Evolutionary conservation across 2,113 vertebrate species (phyloP), one percentile per base, ranked within the genome.

Genomic region (Gulo gulo): DNA sequence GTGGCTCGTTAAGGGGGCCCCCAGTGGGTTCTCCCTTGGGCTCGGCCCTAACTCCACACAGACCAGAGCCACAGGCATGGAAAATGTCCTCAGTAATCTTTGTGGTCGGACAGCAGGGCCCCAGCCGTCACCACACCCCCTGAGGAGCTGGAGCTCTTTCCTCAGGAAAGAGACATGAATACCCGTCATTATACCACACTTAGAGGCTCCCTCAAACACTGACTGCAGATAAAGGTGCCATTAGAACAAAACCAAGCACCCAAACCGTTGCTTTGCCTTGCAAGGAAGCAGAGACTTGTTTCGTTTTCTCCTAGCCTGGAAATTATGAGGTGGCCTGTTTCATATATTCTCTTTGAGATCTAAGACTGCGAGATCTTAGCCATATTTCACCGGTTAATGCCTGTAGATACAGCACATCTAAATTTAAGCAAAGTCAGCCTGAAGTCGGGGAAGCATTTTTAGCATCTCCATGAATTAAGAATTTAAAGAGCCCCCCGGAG

Each of bases 71-170:
- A 97, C 92, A 97, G 86, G 79, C 97, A 90, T 74, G 91, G 95
- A 82, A 88, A 95, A 67, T 74, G 82, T 82, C 93, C 96, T 97
- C 73, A 81, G 97, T 91, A 81, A 97, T 94, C 91, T 90, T 45
- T 97, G 97, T 95, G 97, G 97, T 97, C 86, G 34, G 88, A 96
- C 97, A 97, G 92, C 84, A 79, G 95, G 97, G 96, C 87, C 96
- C 96, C 97, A 97, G 96, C 47, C 78, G n/a, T 97, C 50, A 91
- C 98, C 97, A 97, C 94, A 97, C 94, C 88, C 93, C 96, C 80
- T 20, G 8, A 45, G 80, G 94, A 88, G 50, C 95, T 97, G 90
- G 23, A 92, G 96, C 29, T 42, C 55, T 83, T 87, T 94, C 76
- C 88, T 86, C 84, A 69, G 93, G 85, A 93, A 91, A 96, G 50